Base-by-base conservation (phyloP, 1,140 invertebrate genomes). In the Drosophila takahashii region DNA sequence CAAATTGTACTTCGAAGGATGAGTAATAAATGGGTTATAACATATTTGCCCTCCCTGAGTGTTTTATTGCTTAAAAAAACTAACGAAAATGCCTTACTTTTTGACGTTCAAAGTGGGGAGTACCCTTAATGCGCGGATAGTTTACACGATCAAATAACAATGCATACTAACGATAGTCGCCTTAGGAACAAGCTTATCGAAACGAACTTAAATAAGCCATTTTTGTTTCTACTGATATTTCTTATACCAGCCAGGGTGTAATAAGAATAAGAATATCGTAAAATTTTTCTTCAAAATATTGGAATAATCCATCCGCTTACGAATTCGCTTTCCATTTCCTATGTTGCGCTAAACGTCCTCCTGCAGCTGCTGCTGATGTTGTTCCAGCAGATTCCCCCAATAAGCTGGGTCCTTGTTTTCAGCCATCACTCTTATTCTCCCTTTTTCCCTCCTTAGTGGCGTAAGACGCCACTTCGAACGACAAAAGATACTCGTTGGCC, bases 401-500 rank as follows among this genome's bases (percentile, higher is more conserved):
- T 27, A n/a, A 3, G 6, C 22, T 7, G 45, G 22, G 7, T 27
- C 22, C 26, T n/a, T n/a, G 22, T 47, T 27, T 13, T 47, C 26
- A 1, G 44, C 13, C 0, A 16, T 4, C n/a, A 16, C 16, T n/a
- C 1, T 32, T 7, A n/a, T 32, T 16, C n/a, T 32, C 41, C 9
- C 26, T 15, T 5, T 13, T 22, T 26, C 9, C 27, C 32, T 50
- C 4, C 27, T 29, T 29, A 15, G 26, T 48, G 45, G 7, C 26
- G n/a, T 29, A 29, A 3, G 45, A 48, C 1, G 45, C 45, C 7
- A 50, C 47, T 26, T 50, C 16, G n/a, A 50, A 50, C 1, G 47
- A 50, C 7, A 27, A 32, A 16, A 50, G 47, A 9, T 50, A 50
- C 27, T 50, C 47, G n/a, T 50, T 50, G 47, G 47, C 4, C 47